Evolutionary conservation across 2,888 invertebrate species (phyloP), one percentile per base, ranked within the genome.

Genomic region (Chalcis sispes): DNA sequence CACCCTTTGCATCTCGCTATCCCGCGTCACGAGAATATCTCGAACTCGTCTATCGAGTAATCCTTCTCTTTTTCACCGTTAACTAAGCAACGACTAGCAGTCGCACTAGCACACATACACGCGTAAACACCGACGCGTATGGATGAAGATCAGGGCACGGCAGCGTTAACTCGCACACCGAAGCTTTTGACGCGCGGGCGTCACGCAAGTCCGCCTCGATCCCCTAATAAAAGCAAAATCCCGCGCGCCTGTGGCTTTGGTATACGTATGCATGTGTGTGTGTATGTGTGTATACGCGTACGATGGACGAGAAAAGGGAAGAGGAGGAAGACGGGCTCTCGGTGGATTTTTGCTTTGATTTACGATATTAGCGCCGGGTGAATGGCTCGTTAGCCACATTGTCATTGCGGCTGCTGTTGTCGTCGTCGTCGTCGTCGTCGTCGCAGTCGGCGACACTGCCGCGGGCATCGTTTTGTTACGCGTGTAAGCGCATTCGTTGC

Each of bases 301-400:
- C 73, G 77, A 54, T 69, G 77, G 48, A n/a, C 27, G 75, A 75
- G 25, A 15, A n/a, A n/a, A n/a, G n/a, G 27, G 1, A 27, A 40
- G 42, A 69, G 64, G 76, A 75, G 72, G 75, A 71, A 32, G 76
- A 74, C n/a, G n/a, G 66, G 23, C 71, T 59, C 65, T 64, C 36
- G 23, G 62, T 50, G 50, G 79, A 81, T 82, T 82, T 82, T 81
- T 80, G 78, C 80, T 78, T 80, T 81, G 81, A 82, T 82, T 82
- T 82, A 82, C 80, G 82, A 80, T 81, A 81, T 82, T 81, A 80
- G 79, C 77, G 78, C 76, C 70, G 72, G 74, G 79, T 81, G 83
- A 85, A 85, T 85, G 83, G 83, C 84, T 85, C 84, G 85, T 85
- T 85, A 85, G 83, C 82, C 82, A 83, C 83, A 85, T 85, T 85